Base-by-base conservation (phyloP, 1,140 invertebrate genomes). In the Neoseiulus cucumeris region DNA sequence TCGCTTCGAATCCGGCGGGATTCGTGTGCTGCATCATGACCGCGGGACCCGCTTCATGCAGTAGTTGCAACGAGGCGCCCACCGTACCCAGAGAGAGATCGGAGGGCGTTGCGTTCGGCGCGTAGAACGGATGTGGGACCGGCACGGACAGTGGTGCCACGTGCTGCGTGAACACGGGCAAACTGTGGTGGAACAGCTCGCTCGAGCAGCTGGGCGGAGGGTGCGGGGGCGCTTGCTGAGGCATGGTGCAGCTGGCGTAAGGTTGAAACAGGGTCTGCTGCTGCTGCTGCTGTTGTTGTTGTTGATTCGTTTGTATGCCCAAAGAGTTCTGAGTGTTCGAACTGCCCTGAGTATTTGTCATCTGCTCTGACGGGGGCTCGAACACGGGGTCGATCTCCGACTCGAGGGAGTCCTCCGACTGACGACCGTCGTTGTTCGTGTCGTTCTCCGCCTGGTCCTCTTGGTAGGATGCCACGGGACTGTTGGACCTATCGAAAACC, bases 311-410 rank as follows among this genome's bases (percentile, higher is more conserved):
- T 33, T 59, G 51, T 59, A 29, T 14, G 14, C 33, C 14, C 0
- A 29, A 2, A 5, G 14, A 25, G 17, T 59, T 25, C 33, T n/a
- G 14, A 25, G 14, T 2, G 14, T 59, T 25, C 9, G 51, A 33
- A 20, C 4, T 7, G 45, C 18, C 18, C 51, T 59, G 51, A 6
- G 51, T 1, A 25, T n/a, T 20, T 2, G 17, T 25, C 14, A 14
- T 59, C 14, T 25, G 25, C 22, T 59, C 51, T 17, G 51, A 33
- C 1, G 51, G 14, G 17, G 25, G 14, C 17, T 59, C 51, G 22
- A 59, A 59, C 51, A 59, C 51, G 1, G 51, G 51, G 22, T 59
- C 51, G 51, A 59, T 59, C 33, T 59, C 51, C 33, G 51, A 59
- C 22, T 59, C 51, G 14, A 59, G 51, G 9, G 51, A 59, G 9